Conservation (phyloP, 2,113 vertebrate species). For the Nematolebias whitei region DNA sequence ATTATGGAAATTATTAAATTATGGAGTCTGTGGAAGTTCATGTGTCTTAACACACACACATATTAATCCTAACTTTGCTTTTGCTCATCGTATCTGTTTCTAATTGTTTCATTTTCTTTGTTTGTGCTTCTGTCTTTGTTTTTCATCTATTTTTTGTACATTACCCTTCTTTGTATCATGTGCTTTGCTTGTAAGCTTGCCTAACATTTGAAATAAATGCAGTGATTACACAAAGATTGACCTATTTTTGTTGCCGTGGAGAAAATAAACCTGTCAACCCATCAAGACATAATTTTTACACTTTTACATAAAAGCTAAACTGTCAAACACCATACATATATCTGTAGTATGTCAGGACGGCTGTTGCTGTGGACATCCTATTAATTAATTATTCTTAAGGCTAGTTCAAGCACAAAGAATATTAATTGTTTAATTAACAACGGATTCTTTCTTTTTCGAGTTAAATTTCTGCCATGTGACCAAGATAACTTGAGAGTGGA, state of each 20-base stretch:
- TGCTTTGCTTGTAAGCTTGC: slow-evolving; percentile 65
- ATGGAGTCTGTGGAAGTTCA: neutral
- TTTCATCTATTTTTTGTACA: slow-evolving; percentile 31
- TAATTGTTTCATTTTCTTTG: slow-evolving; percentile 57
- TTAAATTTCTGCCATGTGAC: no score
- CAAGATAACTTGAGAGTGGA: no score
- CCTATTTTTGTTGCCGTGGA: slow-evolving; percentile 34
- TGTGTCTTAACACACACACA: neutral
- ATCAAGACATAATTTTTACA: neutral
- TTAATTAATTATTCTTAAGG: no score
- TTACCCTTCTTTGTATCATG: slow-evolving; percentile 24
- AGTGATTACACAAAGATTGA: slow-evolving; percentile 2
- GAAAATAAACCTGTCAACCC: neutral
- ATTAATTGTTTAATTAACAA: no score
- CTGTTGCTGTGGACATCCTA: no score
- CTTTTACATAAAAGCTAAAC: no score
- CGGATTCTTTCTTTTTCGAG: no score
- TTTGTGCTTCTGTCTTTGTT: slow-evolving; percentile 30
- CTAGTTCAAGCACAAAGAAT: no score
- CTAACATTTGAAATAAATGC: slow-evolving; percentile 70
- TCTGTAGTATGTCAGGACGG: no score
- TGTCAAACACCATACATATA: neutral
- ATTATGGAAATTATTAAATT: no score
- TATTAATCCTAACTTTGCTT: slow-evolving; percentile 6
- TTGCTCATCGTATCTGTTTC: slow-evolving; percentile 44